Conservation (phyloP, 1,140 invertebrate genomes). For the Euura lappo region DNA sequence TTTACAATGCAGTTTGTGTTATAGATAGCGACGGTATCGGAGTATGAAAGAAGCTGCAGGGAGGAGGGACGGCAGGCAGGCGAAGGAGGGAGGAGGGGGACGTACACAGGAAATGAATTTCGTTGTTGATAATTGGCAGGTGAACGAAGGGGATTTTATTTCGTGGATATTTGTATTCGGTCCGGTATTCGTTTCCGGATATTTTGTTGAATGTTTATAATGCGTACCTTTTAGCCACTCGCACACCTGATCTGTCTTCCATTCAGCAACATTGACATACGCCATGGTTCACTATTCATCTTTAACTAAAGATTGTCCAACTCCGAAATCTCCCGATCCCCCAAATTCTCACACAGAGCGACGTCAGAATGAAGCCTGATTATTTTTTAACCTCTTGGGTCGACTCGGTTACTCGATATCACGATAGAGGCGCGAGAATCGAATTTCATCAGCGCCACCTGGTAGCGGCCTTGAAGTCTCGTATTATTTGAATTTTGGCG, state of each 20-base stretch:
- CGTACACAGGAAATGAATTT: constrained; percentile 18
- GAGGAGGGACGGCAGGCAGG: neutral
- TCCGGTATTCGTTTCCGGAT: neutral
- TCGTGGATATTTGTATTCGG: neutral
- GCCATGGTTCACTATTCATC: constrained; percentile 65
- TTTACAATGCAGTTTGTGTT: neutral
- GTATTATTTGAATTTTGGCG: no score
- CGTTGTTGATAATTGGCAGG: neutral
- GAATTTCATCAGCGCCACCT: no score
- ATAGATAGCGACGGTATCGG: neutral
- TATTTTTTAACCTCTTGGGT: no score
- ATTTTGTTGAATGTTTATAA: neutral
- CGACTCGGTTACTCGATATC: no score
- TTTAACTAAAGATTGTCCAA: neutral
- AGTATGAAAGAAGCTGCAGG: neutral
- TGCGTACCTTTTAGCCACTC: constrained; percentile 86
- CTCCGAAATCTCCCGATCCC: neutral
- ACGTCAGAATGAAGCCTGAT: no score
- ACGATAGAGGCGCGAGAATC: no score
- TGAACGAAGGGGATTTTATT: constrained; percentile 5
- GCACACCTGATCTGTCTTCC: constrained; percentile 91
- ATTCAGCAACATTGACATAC: constrained; percentile 89
- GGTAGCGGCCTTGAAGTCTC: no score
- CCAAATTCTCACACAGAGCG: no score
- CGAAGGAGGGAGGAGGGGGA: neutral